A percentile compares a stretch with the other conserved stretches of the same genome.
Evolutionary conservation across 2,113 vertebrate genomes (phyloP).

Genomic region (Odontesthes bonariensis): DNA sequence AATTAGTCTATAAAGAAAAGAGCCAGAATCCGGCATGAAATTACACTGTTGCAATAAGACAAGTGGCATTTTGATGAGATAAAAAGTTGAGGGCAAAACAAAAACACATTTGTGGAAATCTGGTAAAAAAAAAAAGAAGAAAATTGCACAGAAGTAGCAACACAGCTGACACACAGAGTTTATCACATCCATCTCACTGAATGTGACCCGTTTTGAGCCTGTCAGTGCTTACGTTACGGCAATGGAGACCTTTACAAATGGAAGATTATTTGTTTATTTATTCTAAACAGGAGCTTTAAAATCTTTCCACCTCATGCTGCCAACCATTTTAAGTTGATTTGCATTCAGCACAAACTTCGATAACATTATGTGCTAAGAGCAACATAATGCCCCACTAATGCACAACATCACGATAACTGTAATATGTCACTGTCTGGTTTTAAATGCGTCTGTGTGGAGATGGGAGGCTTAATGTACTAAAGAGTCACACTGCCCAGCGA

Average conservation of each 20-base stretch:
- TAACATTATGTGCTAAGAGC: slow-evolving; percentile 55
- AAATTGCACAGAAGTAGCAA: not conserved
- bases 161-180: not conserved
- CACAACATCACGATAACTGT: slow-evolving; percentile 45
- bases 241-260: not conserved
- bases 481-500: slow-evolving; percentile 38
- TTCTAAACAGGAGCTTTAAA: not conserved
- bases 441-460: slow-evolving; percentile 52
- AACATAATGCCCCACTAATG: slow-evolving; percentile 63
- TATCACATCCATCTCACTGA: not conserved
- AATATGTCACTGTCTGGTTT: slow-evolving; percentile 52
- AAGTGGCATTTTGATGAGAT: not conserved
- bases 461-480: slow-evolving; percentile 58
- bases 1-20: not conserved
- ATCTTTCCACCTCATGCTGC: not conserved
- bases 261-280: not conserved
- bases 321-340: slow-evolving; percentile 39
- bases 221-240: not conserved
- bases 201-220: not conserved
- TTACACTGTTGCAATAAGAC: too few relatives aligned
- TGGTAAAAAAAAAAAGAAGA: not conserved
- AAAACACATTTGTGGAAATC: not conserved
- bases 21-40: too few relatives aligned
- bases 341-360: slow-evolving; percentile 54
- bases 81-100: not conserved